Evolutionary conservation across 2,113 vertebrate genomes (phyloP).

Genomic region (Theristicus caerulescens): DNA sequence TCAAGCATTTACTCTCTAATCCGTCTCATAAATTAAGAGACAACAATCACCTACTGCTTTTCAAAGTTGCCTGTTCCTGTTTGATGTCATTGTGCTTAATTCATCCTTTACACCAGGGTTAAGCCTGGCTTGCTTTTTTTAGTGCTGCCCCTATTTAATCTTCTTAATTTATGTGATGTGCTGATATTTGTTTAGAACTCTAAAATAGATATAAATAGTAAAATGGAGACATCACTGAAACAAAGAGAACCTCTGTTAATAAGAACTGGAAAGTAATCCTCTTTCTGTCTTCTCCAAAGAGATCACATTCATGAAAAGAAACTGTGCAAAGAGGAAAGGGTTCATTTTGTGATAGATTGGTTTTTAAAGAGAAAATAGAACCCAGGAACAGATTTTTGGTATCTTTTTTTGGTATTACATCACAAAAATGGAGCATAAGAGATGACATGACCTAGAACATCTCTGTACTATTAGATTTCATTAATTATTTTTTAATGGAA

Average conservation of each 20-base stretch:
- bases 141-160: neutral
- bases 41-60: neutral
- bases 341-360: neutral
- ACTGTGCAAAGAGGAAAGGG: neutral
- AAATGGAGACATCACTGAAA: neutral
- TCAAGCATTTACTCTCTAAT: neutral
- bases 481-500: neutral
- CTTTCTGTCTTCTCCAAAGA: neutral
- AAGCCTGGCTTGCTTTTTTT: constrained; percentile 4
- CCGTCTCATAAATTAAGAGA: constrained; percentile 25
- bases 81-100: constrained; percentile 18
- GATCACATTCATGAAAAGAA: neutral
- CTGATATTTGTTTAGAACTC: neutral
- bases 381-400: neutral
- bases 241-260: neutral
- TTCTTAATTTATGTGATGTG: constrained; percentile 1
- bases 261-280: neutral
- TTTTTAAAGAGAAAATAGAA: neutral
- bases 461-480: neutral
- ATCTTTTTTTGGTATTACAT: neutral
- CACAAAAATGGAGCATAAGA: neutral
- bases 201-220: neutral
- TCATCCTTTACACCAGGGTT: neutral
- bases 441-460: neutral
- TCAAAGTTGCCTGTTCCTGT: constrained; percentile 3